Evolutionary conservation across 2,888 invertebrate species (phyloP).

Genomic region (Campoplex capitator): DNA sequence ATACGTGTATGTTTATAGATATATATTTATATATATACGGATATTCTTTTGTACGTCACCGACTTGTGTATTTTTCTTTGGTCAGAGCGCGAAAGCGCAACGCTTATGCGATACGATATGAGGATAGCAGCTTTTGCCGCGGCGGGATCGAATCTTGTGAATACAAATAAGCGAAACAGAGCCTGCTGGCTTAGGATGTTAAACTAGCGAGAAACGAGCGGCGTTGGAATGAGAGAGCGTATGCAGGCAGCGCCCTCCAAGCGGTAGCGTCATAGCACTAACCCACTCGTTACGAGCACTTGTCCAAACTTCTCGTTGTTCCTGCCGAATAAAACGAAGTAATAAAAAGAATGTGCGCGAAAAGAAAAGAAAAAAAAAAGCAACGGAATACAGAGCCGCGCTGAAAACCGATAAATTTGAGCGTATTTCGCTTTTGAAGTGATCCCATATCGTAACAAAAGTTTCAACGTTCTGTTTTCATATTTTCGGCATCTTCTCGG

Average conservation of each 20-base stretch:
- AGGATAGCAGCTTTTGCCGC: conserved; percentile 24
- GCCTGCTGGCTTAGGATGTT: conserved; percentile 9
- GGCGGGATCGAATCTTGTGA: conserved; percentile 58
- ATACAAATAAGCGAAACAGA: conserved; percentile 59
- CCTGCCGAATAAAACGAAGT: conserved; percentile 22
- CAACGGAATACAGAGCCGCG: conserved; percentile 17
- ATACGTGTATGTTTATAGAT: neutral
- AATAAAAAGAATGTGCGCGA: neutral
- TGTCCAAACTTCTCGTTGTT: conserved; percentile 52
- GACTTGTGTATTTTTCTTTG: conserved; percentile 79
- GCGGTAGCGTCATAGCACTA: conserved; percentile 49
- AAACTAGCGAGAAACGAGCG: neutral
- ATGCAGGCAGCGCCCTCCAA: conserved; percentile 25
- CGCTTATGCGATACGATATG: conserved; percentile 76
- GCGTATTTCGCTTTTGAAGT: conserved; percentile 60
- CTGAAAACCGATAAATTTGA: conserved; percentile 43
- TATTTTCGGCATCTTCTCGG: conserved; percentile 32
- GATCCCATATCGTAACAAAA: conserved; percentile 45
- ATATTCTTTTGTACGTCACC: conserved; percentile 75
- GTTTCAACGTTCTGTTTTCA: conserved; percentile 34
- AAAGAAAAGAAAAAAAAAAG: neutral
- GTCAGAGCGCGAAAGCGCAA: conserved; percentile 71
- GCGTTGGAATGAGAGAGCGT: conserved; percentile 9
- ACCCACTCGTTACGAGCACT: conserved; percentile 22
- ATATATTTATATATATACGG: neutral